Evolutionary conservation across 2,888 invertebrate species (phyloP).

Genomic region (Aproaerema taeniolella): DNA sequence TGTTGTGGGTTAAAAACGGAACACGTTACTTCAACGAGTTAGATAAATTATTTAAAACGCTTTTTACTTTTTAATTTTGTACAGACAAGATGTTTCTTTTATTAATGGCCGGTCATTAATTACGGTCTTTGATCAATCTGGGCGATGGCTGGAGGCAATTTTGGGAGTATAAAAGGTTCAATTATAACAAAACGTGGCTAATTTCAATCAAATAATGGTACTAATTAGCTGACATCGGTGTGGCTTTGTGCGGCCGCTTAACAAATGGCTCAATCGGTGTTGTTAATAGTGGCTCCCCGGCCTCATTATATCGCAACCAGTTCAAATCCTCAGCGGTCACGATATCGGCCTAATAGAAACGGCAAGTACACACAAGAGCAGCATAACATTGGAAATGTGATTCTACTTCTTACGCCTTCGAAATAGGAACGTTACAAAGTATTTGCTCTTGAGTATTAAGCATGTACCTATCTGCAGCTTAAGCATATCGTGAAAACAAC

Average conservation of each 20-base stretch:
- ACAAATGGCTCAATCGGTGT: conserved; percentile 71
- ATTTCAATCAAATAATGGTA: conserved; percentile 73
- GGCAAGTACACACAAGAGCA: not conserved
- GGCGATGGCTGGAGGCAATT: conserved; percentile 45
- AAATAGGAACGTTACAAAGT: too few relatives aligned
- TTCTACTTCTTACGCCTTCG: too few relatives aligned
- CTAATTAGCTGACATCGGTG: conserved; percentile 68
- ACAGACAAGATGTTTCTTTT: conserved; percentile 31
- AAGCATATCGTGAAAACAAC: too few relatives aligned
- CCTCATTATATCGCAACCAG: conserved; percentile 42
- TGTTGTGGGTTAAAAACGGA: too few relatives aligned
- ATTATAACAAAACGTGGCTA: conserved; percentile 67
- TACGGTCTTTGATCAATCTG: conserved; percentile 51
- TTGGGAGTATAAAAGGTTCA: conserved; percentile 56
- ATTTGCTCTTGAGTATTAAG: too few relatives aligned
- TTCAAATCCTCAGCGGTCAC: conserved; percentile 43
- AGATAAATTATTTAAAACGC: too few relatives aligned
- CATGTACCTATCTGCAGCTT: too few relatives aligned
- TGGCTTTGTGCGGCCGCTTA: conserved; percentile 62
- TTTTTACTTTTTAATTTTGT: conserved; percentile 1
- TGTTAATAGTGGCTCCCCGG: conserved; percentile 56
- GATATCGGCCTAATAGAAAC: conserved; percentile 26
- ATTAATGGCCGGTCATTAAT: conserved; percentile 54
- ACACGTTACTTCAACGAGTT: too few relatives aligned
- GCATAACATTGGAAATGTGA: not conserved